Evolutionary conservation across 2,888 invertebrate species (phyloP).

Genomic region (Athalia cordata): DNA sequence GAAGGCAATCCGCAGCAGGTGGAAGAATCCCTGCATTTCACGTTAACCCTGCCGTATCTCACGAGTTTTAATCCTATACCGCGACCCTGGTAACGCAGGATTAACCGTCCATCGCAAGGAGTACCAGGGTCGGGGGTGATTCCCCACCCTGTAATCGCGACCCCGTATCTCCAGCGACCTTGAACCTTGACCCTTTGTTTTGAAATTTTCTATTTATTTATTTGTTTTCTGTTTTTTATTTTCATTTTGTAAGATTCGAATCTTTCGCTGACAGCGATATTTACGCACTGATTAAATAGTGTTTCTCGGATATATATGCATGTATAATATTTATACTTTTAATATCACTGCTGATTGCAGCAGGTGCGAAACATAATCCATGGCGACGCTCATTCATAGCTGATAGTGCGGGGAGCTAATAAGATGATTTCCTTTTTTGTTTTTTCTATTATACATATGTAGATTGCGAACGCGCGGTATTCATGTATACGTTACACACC

Average conservation of each 20-base stretch:
- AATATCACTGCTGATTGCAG: no score
- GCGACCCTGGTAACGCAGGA: constrained; percentile 35
- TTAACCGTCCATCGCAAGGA: constrained; percentile 38
- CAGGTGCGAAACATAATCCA: no score
- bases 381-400: no score
- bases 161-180: constrained; percentile 18
- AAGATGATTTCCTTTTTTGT: no score
- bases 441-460: no score
- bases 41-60: constrained; percentile 48
- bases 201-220: not conserved
- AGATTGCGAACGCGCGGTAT: no score
- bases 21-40: constrained; percentile 63
- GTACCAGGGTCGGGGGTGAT: constrained; percentile 27
- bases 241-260: constrained; percentile 17
- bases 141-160: not conserved
- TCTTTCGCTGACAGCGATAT: constrained; percentile 10
- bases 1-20: constrained; percentile 71
- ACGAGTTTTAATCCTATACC: constrained; percentile 34
- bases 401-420: no score
- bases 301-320: not conserved
- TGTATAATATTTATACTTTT: not conserved
- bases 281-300: not conserved
- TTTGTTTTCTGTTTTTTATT: not conserved
- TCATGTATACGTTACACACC: no score
- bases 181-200: constrained; percentile 39